A percentile compares a stretch with the other conserved stretches of the same genome.
These are phyloP conservation scores for Dugesia japonica DNA, from an alignment of 2,888 invertebrate genomes.

Conservation along the genomic window DNA sequence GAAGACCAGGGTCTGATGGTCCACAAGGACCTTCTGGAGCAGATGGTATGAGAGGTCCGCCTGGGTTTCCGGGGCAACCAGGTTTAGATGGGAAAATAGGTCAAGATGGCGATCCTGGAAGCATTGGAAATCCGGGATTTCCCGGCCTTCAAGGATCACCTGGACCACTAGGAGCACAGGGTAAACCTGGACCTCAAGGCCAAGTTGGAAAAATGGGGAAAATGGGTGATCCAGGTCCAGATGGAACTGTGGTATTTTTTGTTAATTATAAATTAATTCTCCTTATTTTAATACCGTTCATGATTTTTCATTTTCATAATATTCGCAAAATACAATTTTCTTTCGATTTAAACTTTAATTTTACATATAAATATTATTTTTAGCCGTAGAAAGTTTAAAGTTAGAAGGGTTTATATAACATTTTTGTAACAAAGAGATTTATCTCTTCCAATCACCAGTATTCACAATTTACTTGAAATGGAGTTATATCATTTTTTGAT, in stretches of 20 bases:
- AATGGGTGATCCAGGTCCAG: neutral
- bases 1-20: neutral
- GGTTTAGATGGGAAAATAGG: constrained; percentile 20
- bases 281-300: too few relatives aligned
- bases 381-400: too few relatives aligned
- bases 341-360: too few relatives aligned
- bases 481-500: too few relatives aligned
- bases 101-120: neutral
- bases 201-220: neutral
- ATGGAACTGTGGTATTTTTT: neutral
- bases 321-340: too few relatives aligned
- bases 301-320: too few relatives aligned
- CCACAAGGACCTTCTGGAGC: neutral
- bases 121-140: neutral
- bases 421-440: too few relatives aligned
- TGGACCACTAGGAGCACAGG: neutral
- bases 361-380: too few relatives aligned
- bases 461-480: too few relatives aligned
- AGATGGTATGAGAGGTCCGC: neutral
- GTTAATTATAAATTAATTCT: too few relatives aligned
- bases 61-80: constrained; percentile 7
- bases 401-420: too few relatives aligned
- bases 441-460: too few relatives aligned
- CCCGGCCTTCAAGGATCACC: neutral
- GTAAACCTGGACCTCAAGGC: neutral